These are phyloP conservation scores for Phyllotreta cruciferae DNA, from an alignment of 2,888 invertebrate species.

Conservation along the genomic window DNA sequence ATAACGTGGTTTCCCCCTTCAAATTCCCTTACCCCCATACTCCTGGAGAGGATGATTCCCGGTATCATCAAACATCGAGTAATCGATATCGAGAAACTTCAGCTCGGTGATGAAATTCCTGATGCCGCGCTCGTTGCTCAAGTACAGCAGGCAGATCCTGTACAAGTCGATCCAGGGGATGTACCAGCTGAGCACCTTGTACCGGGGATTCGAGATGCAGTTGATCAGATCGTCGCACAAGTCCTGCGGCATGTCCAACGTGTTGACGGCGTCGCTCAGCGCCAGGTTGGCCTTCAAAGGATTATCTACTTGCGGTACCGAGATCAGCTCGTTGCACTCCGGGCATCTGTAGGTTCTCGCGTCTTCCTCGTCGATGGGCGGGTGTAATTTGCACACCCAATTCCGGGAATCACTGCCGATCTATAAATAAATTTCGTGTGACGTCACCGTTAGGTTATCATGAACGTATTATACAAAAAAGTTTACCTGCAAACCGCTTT, in stretches of 20 bases:
- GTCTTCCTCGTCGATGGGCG: slow-evolving; percentile 48
- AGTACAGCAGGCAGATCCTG: slow-evolving; percentile 63
- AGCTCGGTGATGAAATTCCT: slow-evolving; percentile 72
- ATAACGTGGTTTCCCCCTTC: no score
- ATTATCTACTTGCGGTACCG: slow-evolving; percentile 51
- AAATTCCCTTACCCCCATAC: slow-evolving; percentile 45
- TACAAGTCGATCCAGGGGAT: slow-evolving; percentile 66
- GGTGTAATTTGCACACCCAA: slow-evolving; percentile 56
- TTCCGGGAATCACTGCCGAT: no score
- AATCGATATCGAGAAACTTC: slow-evolving; percentile 77
- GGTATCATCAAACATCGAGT: slow-evolving; percentile 63
- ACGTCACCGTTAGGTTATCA: no score
- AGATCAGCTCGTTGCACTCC: slow-evolving; percentile 54
- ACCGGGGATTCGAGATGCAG: slow-evolving; percentile 72
- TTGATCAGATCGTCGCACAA: slow-evolving; percentile 76
- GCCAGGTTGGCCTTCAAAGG: slow-evolving; percentile 53
- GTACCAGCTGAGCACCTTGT: slow-evolving; percentile 75
- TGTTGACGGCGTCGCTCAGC: slow-evolving; percentile 59
- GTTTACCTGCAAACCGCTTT: slow-evolving; percentile 60
- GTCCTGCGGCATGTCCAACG: slow-evolving; percentile 68
- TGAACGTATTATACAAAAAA: slow-evolving; percentile 18
- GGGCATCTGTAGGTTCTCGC: slow-evolving; percentile 55
- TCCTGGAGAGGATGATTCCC: slow-evolving; percentile 65
- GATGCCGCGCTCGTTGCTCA: slow-evolving; percentile 66
- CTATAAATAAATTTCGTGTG: no score